Base-by-base conservation (phyloP, 2,888 invertebrate genomes). In the Acronicta aceris region DNA sequence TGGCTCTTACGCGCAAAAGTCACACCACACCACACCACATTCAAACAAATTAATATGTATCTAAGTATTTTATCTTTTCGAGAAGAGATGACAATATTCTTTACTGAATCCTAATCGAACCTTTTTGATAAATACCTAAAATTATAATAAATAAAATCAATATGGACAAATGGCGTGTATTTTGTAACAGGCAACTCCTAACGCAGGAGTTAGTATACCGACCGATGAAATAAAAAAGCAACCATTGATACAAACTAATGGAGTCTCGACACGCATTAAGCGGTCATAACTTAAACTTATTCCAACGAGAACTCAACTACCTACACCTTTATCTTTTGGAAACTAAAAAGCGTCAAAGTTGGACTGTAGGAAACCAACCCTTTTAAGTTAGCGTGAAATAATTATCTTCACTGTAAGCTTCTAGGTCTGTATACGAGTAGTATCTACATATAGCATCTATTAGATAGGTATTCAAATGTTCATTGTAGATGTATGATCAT, bases 241-340 rank as follows among this genome's bases (percentile, higher is more conserved):
- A 13, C 74, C 71, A 81, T 74, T 79, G 82, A 80, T 77, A 78
- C 56, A 50, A 65, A 58, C 79, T 86, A 87, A 87, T 86, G 84
- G 85, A 71, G 30, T 27, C 50, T n/a, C 40, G 41, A 69, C 76
- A 74, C 66, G 71, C 68, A 63, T 77, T 63, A 64, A 53, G 52
- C 42, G 38, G 16, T 40, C 52, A 21, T 46, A 70, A 59, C 52
- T 60, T 61, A n/a, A 66, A 58, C 60, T 69, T 63, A 54, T 69
- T 43, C 55, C 43, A 47, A 60, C 69, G 55, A 49, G 62, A 72
- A 73, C 50, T 63, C 15, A 45, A 46, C 41, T 52, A 12, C 27
- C n/a, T 27, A 51, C 25, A 52, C 41, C 49, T 47, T 74, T 78
- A 76, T 78, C 78, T 72, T 51, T 48, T 45, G 7, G 8, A 63